These are phyloP conservation scores for Eulacestoma nigropectus DNA, from an alignment of 2,113 vertebrate species.

Conservation along the genomic window DNA sequence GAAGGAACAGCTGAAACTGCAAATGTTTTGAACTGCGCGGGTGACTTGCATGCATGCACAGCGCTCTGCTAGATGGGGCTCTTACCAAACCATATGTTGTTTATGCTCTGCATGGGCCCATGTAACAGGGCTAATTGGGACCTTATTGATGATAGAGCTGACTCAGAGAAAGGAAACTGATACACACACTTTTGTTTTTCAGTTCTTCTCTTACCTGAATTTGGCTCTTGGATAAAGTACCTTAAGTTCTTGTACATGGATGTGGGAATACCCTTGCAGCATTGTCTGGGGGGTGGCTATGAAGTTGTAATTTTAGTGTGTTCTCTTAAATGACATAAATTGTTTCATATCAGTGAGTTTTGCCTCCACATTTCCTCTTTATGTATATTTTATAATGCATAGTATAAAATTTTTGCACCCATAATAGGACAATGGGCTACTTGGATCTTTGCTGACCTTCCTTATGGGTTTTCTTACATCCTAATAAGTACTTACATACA, in stretches of 20 bases:
- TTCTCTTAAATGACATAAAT: background rate
- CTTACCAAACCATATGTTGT: accelerated
- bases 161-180: background rate
- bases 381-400: background rate
- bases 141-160: background rate
- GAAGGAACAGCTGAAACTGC: background rate
- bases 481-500: background rate
- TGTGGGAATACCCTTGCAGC: background rate
- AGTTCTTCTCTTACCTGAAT: background rate
- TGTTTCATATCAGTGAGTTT: background rate
- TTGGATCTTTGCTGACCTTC: background rate
- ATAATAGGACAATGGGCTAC: background rate
- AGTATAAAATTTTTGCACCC: background rate
- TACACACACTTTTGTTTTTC: background rate
- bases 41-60: background rate
- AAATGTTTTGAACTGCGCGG: accelerated
- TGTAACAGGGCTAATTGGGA: background rate
- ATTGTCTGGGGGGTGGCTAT: background rate
- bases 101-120: background rate
- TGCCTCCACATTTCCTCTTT: background rate
- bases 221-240: background rate
- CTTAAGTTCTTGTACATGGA: background rate
- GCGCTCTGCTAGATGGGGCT: background rate
- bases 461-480: background rate
- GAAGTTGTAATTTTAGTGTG: background rate